A percentile compares a stretch with the other conserved stretches of the same genome.
These are phyloP conservation scores for Diarsia rubi DNA, from an alignment of 2,888 invertebrate species.

Conservation along the genomic window DNA sequence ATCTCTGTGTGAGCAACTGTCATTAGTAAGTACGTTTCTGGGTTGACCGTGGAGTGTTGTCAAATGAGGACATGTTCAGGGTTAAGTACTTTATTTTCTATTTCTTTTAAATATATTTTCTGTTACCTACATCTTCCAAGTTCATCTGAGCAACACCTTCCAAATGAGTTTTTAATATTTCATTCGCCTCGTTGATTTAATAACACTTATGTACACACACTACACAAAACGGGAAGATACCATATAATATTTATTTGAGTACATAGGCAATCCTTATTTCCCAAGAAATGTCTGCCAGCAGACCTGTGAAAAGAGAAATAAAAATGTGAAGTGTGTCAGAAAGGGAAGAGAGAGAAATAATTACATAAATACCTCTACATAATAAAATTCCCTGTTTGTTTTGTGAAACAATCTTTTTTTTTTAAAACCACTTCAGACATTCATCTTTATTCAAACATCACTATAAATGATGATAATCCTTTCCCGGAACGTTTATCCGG, in stretches of 20 bases:
- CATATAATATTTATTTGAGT: no score
- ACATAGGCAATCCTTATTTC: no score
- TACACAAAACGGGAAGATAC: no score
- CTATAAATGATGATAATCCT: constrained; percentile 15
- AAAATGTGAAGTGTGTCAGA: no score
- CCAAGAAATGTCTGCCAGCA: no score
- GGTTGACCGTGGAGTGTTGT: constrained; percentile 46
- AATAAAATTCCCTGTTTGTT: background rate
- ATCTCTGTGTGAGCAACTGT: constrained; percentile 31
- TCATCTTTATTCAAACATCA: constrained; percentile 15
- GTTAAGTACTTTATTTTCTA: constrained; percentile 35
- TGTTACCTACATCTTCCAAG: background rate
- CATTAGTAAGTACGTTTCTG: constrained; percentile 48
- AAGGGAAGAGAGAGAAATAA: no score
- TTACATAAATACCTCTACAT: background rate
- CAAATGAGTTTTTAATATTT: background rate
- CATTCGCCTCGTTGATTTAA: background rate
- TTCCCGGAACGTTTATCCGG: constrained; percentile 11
- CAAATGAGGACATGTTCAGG: constrained; percentile 47
- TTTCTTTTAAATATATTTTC: constrained; percentile 18
- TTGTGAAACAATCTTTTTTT: constrained; percentile 10
- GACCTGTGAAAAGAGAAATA: no score
- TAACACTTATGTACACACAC: no score
- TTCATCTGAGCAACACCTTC: background rate
- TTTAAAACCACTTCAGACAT: constrained; percentile 1